Base-by-base conservation (phyloP, 2,113 vertebrate genomes). In the Cheirogaleus medius region DNA sequence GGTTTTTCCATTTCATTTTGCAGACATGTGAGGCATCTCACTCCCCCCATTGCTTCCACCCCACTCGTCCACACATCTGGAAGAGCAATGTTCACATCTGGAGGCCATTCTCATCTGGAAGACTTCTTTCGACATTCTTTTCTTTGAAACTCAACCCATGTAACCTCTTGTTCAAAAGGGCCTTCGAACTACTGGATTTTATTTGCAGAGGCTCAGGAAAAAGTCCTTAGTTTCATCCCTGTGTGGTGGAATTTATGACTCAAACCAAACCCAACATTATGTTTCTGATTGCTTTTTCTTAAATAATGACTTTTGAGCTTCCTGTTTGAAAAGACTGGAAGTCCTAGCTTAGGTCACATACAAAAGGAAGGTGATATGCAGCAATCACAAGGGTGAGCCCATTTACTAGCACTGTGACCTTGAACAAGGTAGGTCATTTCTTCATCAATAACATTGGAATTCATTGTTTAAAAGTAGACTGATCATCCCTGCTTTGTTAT, bases 91-190 rank as follows among this genome's bases (percentile, higher is more conserved):
- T 6, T 54, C 95, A 97, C 99, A 99, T 99, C 98, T 99, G 99
- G 98, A 99, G 97, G 66, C 97, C 95, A 98, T 99, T 98, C 98
- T 94, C 96, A 96, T 97, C 98, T 98, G 98, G 97, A 98, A 98
- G 96, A 92, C 58, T 87, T 98, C 93, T 98, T 98, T 95, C 87
- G 54, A 97, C 97, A 98, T 99, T 98, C 98, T 92, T 98, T 92
- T 93, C 97, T 99, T 98, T 98, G 98, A 98, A 99, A 99, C 98
- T 71, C 96, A 98, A 93, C 89, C 98, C 97, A 18, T 84, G 39
- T 88, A 98, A 93, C 94, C 73, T 96, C 97, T 96, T 94, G 58
- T 97, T 97, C 98, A 92, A 98, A 97, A 83, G 92, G n/a, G 92
- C 95, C 93, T 97, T 90, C 90, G 73, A 92, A 95, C 94, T 93